Conservation (phyloP, 2,797 vertebrate species). For the Cygnus olor region DNA sequence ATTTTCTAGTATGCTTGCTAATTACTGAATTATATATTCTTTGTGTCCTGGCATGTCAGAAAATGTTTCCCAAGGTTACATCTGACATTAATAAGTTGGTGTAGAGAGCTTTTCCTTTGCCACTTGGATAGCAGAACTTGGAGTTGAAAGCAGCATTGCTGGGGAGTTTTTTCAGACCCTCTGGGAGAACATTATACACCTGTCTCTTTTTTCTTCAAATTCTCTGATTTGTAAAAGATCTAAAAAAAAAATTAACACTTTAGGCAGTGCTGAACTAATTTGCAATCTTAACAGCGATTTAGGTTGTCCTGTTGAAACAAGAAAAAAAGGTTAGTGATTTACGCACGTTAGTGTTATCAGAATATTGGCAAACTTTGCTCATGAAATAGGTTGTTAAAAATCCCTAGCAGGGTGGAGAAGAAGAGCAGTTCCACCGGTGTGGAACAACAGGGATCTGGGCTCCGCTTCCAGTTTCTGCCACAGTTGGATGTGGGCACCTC, state of each 20-base stretch:
- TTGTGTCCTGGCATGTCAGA: background rate
- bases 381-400: background rate
- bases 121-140: constrained; percentile 12
- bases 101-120: constrained; percentile 25
- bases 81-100: constrained; percentile 32
- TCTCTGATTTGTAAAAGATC: constrained; percentile 32
- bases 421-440: background rate
- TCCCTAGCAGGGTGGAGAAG: background rate
- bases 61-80: constrained; percentile 34
- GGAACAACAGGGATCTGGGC: background rate
- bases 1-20: constrained; percentile 10
- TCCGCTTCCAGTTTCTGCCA: accelerated
- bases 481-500: accelerated
- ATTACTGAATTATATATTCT: constrained; percentile 39
- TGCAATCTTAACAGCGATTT: constrained; percentile 38
- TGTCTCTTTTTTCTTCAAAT: background rate
- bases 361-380: constrained; percentile 8
- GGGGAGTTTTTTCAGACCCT: background rate
- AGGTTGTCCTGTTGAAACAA: constrained; percentile 7
- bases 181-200: background rate
- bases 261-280: constrained; percentile 36
- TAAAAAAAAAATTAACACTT: constrained; percentile 38
- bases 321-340: background rate
- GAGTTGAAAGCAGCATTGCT: constrained; percentile 15
- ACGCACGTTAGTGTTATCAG: background rate